These are phyloP conservation scores for Ophioninae sp. DNA, from an alignment of 2,888 invertebrate species.

Conservation along the genomic window DNA sequence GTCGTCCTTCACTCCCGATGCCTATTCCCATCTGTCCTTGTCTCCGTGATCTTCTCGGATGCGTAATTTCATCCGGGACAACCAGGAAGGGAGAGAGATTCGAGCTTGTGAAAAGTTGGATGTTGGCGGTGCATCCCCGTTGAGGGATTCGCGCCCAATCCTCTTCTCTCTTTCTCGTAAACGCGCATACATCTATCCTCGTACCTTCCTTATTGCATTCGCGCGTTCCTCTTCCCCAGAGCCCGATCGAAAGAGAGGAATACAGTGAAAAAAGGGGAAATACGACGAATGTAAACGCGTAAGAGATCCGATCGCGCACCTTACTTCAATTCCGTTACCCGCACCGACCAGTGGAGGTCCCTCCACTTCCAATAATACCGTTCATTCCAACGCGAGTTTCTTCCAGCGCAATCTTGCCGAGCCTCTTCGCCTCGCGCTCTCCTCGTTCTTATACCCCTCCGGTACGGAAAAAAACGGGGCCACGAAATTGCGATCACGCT, in stretches of 20 bases:
- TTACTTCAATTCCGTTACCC: conserved; percentile 62
- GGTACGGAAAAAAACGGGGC: background rate
- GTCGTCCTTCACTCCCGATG: conserved; percentile 62
- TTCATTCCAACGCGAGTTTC: conserved; percentile 42
- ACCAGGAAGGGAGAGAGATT: conserved; percentile 68
- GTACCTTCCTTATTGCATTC: conserved; percentile 43
- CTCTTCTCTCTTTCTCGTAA: conserved; percentile 33
- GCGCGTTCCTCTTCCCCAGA: conserved; percentile 50
- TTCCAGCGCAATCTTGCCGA: conserved; percentile 46
- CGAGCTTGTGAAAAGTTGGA: conserved; percentile 58
- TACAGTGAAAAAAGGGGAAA: conserved; percentile 27
- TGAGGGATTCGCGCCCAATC: conserved; percentile 51
- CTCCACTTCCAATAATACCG: conserved; percentile 57
- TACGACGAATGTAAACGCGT: conserved; percentile 57
- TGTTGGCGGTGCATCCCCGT: conserved; percentile 39
- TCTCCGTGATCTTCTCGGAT: conserved; percentile 63
- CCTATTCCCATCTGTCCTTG: conserved; percentile 60
- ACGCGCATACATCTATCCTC: conserved; percentile 16
- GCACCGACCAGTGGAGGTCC: conserved; percentile 32
- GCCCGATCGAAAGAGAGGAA: conserved; percentile 31
- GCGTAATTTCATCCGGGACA: conserved; percentile 74
- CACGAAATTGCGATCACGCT: background rate
- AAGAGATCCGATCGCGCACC: conserved; percentile 62
- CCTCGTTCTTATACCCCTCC: background rate
- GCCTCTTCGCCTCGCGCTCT: conserved; percentile 18